Percentiles rank a stretch among this genome's conserved stretches.
These are phyloP conservation scores for Rhinogobius similis DNA, from an alignment of 2,113 vertebrate genomes.

Conservation along the genomic window DNA sequence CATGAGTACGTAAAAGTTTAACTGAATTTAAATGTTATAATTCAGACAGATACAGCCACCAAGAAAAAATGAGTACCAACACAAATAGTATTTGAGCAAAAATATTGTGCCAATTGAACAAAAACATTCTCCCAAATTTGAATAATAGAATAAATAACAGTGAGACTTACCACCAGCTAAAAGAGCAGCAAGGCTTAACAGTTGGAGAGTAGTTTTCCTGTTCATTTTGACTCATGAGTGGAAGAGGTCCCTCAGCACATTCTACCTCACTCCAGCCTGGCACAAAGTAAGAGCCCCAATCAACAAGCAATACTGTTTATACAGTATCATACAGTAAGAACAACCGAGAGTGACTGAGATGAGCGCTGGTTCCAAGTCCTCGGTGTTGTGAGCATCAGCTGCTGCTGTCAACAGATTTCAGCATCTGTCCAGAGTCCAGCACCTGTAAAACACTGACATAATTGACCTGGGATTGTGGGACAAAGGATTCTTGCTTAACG, in stretches of 20 bases:
- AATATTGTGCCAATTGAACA: neutral
- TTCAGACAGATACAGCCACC: neutral
- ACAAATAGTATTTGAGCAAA: too few relatives aligned
- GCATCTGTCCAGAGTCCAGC: constrained; percentile 68
- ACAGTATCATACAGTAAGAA: neutral
- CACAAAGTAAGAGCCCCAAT: neutral
- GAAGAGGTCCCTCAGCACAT: constrained; percentile 38
- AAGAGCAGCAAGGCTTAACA: constrained; percentile 57
- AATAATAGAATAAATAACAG: neutral
- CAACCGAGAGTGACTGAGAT: constrained; percentile 2
- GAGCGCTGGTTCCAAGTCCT: constrained; percentile 16
- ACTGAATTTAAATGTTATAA: too few relatives aligned
- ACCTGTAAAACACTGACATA: constrained; percentile 68
- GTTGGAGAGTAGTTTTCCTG: constrained; percentile 38
- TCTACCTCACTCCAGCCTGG: constrained; percentile 10
- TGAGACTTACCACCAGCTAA: constrained; percentile 65
- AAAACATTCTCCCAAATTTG: neutral
- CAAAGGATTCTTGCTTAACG: neutral
- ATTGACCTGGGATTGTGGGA: constrained; percentile 25
- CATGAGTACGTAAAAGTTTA: too few relatives aligned
- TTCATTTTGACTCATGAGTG: constrained; percentile 17
- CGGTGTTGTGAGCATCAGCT: constrained; percentile 61
- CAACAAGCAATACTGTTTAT: neutral
- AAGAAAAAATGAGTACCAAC: neutral
- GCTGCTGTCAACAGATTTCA: constrained; percentile 60